Base-by-base conservation (phyloP, 2,113 vertebrate species). In the Erythrolamprus reginae region DNA sequence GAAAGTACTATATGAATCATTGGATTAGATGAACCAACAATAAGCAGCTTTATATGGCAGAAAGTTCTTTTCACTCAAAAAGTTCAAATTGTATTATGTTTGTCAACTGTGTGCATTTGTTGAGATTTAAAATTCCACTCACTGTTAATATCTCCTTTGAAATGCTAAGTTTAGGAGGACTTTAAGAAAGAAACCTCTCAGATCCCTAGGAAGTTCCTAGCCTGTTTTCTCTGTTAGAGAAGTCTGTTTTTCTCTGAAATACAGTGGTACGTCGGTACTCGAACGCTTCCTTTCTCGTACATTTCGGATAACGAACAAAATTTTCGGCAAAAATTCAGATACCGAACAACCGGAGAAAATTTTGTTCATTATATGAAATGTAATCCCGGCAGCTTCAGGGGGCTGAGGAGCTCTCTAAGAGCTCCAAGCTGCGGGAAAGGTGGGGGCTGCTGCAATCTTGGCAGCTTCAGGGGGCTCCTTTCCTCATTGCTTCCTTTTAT, bases 111-210 rank as follows among this genome's bases (percentile, higher is more conserved):
- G n/a, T 77, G 10, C 13, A 82, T 77, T 53, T 19, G 13, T 24
- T 65, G 83, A 90, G 12, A 70, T 90, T 86, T 90, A 90, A 85
- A 21, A 45, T 77, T 65, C 86, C 33, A 86, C 50, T 77, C n/a
- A 77, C 24, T 21, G 13, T 51, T 50, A 83, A 24, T 28, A 21
- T 55, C n/a, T 58, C 26, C 50, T 61, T 13, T 15, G 0, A 42
- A 70, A 21, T 53, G 45, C 48, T 86, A 61, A 90, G 48, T 23
- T 28, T 12, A 51, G 15, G 24, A 86, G 5, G 12, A 17, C 9
- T 90, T 10, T 42, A 53, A 52, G 23, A 24, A 82, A 28, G 82
- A 84, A 85, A 86, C 23, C n/a, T 86, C n/a, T 86, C 23, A 26
- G 2, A 50, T 42, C 42, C 50, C 12, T 89, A 45, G 33, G n/a